phyloP scores from a whole-genome alignment of 2,113 vertebrate genomes.

The Corydoras maculifer region DNA sequence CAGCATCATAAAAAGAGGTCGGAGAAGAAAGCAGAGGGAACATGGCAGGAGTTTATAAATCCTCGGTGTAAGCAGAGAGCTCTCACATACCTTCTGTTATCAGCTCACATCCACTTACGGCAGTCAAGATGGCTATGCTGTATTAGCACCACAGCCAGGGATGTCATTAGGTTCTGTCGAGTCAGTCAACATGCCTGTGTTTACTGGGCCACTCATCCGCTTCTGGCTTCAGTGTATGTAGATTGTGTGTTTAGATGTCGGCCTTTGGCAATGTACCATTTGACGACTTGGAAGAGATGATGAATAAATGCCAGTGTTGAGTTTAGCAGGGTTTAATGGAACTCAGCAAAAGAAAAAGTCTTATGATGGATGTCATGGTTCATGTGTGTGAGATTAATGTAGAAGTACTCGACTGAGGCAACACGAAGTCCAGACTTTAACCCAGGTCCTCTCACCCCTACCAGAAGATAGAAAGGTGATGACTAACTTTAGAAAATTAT shows the following conservation, averaged over 20 bases:
- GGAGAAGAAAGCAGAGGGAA: slow-evolving; percentile 30
- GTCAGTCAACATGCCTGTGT: slow-evolving; percentile 53
- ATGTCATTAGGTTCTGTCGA: slow-evolving; percentile 62
- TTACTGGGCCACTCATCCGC: slow-evolving; percentile 59
- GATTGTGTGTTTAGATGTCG: slow-evolving; percentile 1
- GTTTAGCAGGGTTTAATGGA: no score
- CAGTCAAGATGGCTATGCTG: slow-evolving; percentile 54
- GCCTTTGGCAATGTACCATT: slow-evolving; percentile 12
- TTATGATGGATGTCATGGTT: no score
- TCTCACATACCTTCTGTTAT: slow-evolving; percentile 60
- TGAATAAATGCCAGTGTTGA: neutral
- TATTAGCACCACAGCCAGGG: slow-evolving; percentile 51
- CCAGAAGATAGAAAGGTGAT: no score
- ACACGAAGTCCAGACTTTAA: no score
- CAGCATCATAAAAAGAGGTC: slow-evolving; percentile 51
- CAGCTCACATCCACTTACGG: slow-evolving; percentile 59
- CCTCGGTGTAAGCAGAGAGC: slow-evolving; percentile 52
- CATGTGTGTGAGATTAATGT: no score
- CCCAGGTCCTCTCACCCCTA: no score
- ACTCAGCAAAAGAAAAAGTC: no score
- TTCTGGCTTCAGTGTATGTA: slow-evolving; percentile 54
- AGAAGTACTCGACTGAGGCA: no score
- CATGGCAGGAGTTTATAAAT: slow-evolving; percentile 45
- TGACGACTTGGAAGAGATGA: neutral
- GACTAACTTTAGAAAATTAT: no score